phyloP scores from a whole-genome alignment of 2,888 invertebrate species.

The Tinea trinotella region DNA sequence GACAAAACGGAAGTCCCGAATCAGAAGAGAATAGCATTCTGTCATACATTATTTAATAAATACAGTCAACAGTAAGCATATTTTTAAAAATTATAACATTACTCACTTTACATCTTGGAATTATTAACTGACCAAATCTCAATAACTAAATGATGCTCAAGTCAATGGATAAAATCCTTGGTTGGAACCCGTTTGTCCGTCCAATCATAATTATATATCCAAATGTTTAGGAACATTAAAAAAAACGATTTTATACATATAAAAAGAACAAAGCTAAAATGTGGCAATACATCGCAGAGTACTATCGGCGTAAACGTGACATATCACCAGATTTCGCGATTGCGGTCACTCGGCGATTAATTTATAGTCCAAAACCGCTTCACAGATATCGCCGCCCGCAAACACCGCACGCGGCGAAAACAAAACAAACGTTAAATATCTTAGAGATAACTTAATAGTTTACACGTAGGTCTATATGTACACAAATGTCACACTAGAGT shows the following conservation, averaged over 20 bases:
- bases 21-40: conserved; percentile 64
- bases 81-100: conserved; percentile 56
- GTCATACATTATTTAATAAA: conserved; percentile 71
- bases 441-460: neutral
- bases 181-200: neutral
- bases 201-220: neutral
- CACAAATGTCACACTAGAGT: neutral
- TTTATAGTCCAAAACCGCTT: neutral
- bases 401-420: neutral
- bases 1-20: conserved; percentile 65
- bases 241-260: conserved; percentile 15
- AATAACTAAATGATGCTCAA: conserved; percentile 37
- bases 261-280: conserved; percentile 18
- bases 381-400: neutral
- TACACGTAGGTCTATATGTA: neutral
- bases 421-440: conserved; percentile 12
- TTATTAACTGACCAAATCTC: conserved; percentile 50
- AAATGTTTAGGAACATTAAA: conserved; percentile 10
- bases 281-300: neutral
- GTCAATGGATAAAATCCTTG: neutral
- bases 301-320: neutral
- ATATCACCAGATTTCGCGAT: neutral
- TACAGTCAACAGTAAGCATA: conserved; percentile 72
- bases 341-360: neutral
- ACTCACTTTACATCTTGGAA: conserved; percentile 60